Base-by-base conservation (phyloP, 2,113 vertebrate species). In the Lepisosteus osseus region DNA sequence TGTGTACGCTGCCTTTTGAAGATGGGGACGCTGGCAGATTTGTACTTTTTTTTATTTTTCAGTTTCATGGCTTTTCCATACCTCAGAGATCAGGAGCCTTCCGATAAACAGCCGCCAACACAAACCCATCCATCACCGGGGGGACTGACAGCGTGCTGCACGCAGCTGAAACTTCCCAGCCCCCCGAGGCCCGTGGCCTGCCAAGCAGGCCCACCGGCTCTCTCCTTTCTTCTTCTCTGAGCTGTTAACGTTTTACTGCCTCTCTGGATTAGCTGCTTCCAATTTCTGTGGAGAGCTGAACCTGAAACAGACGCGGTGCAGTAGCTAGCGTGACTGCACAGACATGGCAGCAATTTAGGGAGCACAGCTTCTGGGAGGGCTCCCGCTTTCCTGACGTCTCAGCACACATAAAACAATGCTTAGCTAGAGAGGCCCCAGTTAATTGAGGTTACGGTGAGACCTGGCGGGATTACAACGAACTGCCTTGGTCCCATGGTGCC, bases 131-230 rank as follows among this genome's bases (percentile, higher is more conserved):
- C 84, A 86, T 91, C 90, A 82, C 78, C 67, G 65, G 62, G 29
- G 68, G 80, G 86, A 79, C 80, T 84, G 90, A 90, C 88, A 93
- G 87, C 80, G 64, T 82, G 76, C 88, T 75, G 82, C 87, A 81
- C 78, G 86, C 86, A 82, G 84, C 82, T 80, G 14, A 11, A 59
- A 15, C 57, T 59, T 59, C 57, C 57, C 57, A 59, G 57, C 57
- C 14, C 57, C 14, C 57, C 57, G 14, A 15, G 5, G n/a, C 9
- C 3, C 3, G 5, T 2, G n/a, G 4, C n/a, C 57, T 59, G 57
- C 57, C 57, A 59, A n/a, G 4, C n/a, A 8, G 11, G 57, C 57
- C 57, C 11, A n/a, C 5, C 13, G 57, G 5, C 9, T 15, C n/a
- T 5, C 57, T 59, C 57, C 57, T 59, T n/a, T 59, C 5, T 59